A percentile compares a stretch with the other conserved stretches of the same genome.
These are phyloP conservation scores for Saguinus imperator DNA, from an alignment of 2,113 vertebrate species.

Conservation along the genomic window DNA sequence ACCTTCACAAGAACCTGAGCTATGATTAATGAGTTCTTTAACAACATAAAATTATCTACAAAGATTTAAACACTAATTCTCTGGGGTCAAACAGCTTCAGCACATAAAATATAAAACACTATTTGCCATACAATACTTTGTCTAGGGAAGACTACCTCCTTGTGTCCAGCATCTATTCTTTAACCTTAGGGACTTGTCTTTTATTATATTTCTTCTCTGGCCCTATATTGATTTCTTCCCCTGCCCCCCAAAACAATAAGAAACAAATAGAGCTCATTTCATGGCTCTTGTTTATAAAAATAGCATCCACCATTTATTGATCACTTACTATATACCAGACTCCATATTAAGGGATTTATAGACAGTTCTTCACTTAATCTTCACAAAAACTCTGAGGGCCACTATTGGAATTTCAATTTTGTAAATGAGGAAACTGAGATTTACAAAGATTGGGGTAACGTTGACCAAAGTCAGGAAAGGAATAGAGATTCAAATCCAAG, in stretches of 20 bases:
- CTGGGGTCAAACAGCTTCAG: not conserved
- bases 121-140: not conserved
- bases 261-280: not conserved
- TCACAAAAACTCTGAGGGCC: not conserved
- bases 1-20: not conserved
- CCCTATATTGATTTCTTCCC: not conserved
- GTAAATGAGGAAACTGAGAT: not conserved
- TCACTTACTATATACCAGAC: not conserved
- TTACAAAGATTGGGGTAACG: not conserved
- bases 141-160: not conserved
- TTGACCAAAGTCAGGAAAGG: not conserved
- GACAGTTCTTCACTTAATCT: not conserved
- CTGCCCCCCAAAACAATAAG: not conserved
- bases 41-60: not conserved
- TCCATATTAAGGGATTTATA: not conserved
- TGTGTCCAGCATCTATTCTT: not conserved
- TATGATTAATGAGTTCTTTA: not conserved
- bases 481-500: not conserved
- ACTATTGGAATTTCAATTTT: not conserved
- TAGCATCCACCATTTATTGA: not conserved
- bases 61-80: not conserved
- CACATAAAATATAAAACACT: not conserved
- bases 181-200: not conserved
- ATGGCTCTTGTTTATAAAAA: not conserved
- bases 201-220: not conserved